Evolutionary conservation across 1,140 invertebrate genomes (phyloP).

Genomic region (Lasaia peninsularis): DNA sequence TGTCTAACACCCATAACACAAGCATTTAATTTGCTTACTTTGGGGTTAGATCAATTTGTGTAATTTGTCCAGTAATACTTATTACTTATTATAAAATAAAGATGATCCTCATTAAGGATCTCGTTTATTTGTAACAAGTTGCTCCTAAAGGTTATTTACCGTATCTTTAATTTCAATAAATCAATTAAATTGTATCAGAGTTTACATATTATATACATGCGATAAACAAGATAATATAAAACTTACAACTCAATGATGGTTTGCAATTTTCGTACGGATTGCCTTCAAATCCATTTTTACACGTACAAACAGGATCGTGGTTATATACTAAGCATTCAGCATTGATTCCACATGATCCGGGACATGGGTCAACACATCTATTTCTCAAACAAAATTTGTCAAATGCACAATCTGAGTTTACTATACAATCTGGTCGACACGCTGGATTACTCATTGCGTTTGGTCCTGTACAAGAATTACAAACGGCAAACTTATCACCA

Average conservation of each 20-base stretch:
- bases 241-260: conserved; percentile 64
- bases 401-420: conserved; percentile 87
- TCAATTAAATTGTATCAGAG: too few species aligned
- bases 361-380: conserved; percentile 88
- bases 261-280: conserved; percentile 90
- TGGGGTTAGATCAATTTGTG: too few species aligned
- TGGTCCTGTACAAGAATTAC: conserved; percentile 84
- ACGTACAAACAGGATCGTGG: conserved; percentile 88
- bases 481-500: conserved; percentile 85
- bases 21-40: too few species aligned
- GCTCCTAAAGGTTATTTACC: too few species aligned
- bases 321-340: conserved; percentile 86
- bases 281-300: conserved; percentile 84
- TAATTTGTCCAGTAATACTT: too few species aligned
- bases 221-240: conserved; percentile 14
- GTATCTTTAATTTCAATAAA: too few species aligned
- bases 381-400: conserved; percentile 86
- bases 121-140: too few species aligned
- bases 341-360: conserved; percentile 88
- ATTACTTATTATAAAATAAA: too few species aligned
- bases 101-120: too few species aligned
- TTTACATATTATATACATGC: not conserved
- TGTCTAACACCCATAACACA: too few species aligned
- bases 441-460: conserved; percentile 82
- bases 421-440: conserved; percentile 87